Evolutionary conservation across 2,113 vertebrate species (phyloP), one percentile per base, ranked within the genome.

Genomic region (Odobenus rosmarus): DNA sequence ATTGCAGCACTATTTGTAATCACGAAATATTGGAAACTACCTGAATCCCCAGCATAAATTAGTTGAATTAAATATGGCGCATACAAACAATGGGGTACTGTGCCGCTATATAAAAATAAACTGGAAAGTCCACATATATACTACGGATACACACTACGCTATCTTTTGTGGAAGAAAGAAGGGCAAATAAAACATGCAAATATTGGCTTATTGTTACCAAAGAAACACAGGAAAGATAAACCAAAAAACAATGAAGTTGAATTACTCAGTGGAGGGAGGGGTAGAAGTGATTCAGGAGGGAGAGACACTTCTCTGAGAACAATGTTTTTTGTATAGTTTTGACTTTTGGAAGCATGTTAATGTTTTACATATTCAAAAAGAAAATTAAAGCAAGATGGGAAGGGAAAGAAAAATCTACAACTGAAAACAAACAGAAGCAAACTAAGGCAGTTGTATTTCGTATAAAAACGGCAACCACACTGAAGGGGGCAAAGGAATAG

Each of bases 151-250:
- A 49, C 4, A 72, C 14, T 33, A 74, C 57, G 5, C 23, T 36
- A 33, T 86, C 23, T 72, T 92, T 49, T 55, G 26, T 77, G 74
- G 55, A 33, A 95, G 49, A 92, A 64, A 39, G 59, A 74, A 39
- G 49, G 24, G 18, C 72, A 94, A 84, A 72, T 59, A n/a, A 93
- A 79, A 67, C 59, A 51, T 53, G 15, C 23, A 53, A 55, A 13
- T 62, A 15, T 59, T 21, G 92, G 79, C 26, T 76, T 92, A 64
- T 87, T 51, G 14, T 64, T 64, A 71, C 18, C 18, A 55, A 49
- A 90, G 94, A 88, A 95, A 88, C 28, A 82, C 64, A 95, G 77
- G 74, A 79, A 94, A 59, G 61, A 91, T n/a, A 88, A 80, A 53
- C 12, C 36, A 88, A 86, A 83, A 67, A 95, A 55, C 28, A 67